A percentile compares a stretch with the other conserved stretches of the same genome.
These are phyloP conservation scores for Podargus strigoides DNA, from an alignment of 2,797 vertebrate genomes.

Conservation along the genomic window DNA sequence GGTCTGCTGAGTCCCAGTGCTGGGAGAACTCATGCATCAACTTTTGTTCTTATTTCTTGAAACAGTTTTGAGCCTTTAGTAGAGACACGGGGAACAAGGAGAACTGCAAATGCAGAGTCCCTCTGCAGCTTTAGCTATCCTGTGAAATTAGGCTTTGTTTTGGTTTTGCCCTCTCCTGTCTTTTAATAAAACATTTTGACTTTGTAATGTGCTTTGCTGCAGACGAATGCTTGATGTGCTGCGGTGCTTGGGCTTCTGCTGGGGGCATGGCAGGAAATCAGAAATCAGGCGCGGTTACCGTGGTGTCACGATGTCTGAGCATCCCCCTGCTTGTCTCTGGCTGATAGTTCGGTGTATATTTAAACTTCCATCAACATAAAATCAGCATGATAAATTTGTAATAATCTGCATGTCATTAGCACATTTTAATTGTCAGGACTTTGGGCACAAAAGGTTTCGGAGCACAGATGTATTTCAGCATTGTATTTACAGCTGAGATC, in stretches of 20 bases:
- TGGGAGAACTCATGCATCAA: neutral
- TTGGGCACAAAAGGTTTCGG: neutral
- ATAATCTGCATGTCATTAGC: conserved; percentile 47
- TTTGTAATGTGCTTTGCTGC: neutral
- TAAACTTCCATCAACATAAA: neutral
- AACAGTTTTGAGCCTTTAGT: neutral
- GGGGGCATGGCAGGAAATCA: neutral
- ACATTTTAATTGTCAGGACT: conserved; percentile 30
- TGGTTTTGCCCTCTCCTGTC: neutral
- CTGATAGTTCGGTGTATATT: neutral
- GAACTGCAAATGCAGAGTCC: neutral
- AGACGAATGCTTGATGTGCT: neutral
- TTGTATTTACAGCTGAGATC: neutral
- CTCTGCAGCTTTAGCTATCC: neutral
- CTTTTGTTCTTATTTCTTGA: neutral
- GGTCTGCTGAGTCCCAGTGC: neutral
- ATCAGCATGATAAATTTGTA: neutral
- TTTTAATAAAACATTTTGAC: neutral
- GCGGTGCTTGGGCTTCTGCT: neutral
- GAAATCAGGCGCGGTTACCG: neutral
- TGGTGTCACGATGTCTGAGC: neutral
- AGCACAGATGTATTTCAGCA: neutral
- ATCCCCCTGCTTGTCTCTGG: neutral
- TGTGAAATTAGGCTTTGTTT: neutral
- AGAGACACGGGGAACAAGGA: neutral